Base-by-base conservation (phyloP, 2,113 vertebrate genomes). In the Dunckerocampus dactyliophorus region DNA sequence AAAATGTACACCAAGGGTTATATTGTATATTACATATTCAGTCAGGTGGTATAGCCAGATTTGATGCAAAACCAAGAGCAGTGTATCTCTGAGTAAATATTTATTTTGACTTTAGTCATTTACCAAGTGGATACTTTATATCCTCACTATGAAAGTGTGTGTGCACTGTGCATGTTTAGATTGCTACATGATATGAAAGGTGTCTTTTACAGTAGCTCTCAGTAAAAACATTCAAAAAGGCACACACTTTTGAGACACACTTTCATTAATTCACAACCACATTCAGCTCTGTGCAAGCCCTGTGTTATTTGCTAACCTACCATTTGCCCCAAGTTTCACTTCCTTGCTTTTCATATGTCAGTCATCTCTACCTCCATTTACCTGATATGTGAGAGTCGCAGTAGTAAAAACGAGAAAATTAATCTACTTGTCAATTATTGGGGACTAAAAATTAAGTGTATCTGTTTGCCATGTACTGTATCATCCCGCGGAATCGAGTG, bases 201-300 rank as follows among this genome's bases (percentile, higher is more conserved):
- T 77, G 77, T 77, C 77, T 82, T 86, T 83, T 77, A 75, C 58
- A n/a, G 65, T 14, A 71, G 76, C 85, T 82, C 69, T 69, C 47
- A 67, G 77, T 66, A 84, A 82, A 84, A 88, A 70, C 80, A 85
- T 73, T 51, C 62, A 65, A 59, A 67, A 43, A 65, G 66, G 77
- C 60, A 73, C 74, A 81, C 17, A 37, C 8, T 6, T 28, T 16
- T 55, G 34, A 37, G 52, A 76, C 71, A 74, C 71, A 75, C 73
- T 69, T 78, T 75, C 62, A 81, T 79, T 83, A 84, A 77, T 65
- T 69, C 69, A 47, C 43, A 59, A 48, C 62, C 65, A 76, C 74
- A 65, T 65, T 60, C 72, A 59, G 57, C 70, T 62, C 64, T 69
- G 62, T 58, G 69, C 71, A 67, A 73, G 48, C 57, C 58, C 69